Evolutionary conservation across 2,797 vertebrate genomes (phyloP).

Genomic region (Trachops cirrhosus): DNA sequence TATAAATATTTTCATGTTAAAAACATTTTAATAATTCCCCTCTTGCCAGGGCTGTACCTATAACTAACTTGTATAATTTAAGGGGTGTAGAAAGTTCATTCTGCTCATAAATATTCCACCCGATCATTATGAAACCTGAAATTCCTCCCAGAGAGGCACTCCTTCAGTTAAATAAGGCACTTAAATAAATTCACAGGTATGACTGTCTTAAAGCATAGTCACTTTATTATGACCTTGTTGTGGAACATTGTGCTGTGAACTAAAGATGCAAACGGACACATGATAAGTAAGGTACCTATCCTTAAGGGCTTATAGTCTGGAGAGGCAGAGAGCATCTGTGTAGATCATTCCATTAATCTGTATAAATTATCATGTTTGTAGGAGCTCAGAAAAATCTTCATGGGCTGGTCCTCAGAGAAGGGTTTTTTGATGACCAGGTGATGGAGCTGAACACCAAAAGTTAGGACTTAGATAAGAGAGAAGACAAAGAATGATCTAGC

Average conservation of each 20-base stretch:
- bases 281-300: background rate
- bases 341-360: background rate
- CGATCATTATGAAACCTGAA: conserved; percentile 11
- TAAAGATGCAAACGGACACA: background rate
- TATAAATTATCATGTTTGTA: background rate
- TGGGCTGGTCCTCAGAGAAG: background rate
- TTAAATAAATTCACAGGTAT: background rate
- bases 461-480: background rate
- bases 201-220: background rate
- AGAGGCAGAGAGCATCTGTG: background rate
- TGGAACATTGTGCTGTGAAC: background rate
- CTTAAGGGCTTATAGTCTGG: background rate
- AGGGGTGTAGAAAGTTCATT: background rate
- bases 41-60: background rate
- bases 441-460: background rate
- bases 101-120: conserved; percentile 48
- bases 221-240: background rate
- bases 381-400: background rate
- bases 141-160: background rate
- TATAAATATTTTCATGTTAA: conserved; percentile 10
- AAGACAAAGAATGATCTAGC: background rate
- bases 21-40: background rate
- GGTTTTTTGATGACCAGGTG: background rate
- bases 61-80: conserved; percentile 31
- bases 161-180: background rate